Evolutionary conservation across 2,797 vertebrate species (phyloP).

Genomic region (Arnoldichthys spilopterus): DNA sequence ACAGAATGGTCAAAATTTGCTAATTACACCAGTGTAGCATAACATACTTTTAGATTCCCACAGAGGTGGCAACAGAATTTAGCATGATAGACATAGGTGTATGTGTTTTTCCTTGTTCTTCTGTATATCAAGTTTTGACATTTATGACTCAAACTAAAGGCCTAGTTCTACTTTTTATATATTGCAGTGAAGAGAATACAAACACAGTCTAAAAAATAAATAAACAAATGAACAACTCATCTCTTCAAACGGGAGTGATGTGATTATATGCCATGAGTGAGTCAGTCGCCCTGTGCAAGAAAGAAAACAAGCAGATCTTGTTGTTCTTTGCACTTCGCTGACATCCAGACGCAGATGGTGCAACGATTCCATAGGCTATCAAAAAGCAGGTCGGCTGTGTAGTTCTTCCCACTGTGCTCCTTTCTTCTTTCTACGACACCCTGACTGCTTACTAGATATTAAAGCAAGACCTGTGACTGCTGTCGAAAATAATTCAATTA

Average conservation of each 20-base stretch:
- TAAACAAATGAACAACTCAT: not conserved
- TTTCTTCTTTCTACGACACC: not conserved
- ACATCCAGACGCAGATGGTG: constrained; percentile 5
- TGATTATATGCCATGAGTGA: not conserved
- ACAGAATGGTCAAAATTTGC: too few species aligned
- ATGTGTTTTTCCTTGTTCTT: too few species aligned
- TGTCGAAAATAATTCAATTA: not conserved
- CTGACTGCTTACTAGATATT: not conserved
- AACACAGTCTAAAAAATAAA: not conserved
- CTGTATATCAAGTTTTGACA: too few species aligned
- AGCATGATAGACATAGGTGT: too few species aligned
- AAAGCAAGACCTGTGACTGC: not conserved
- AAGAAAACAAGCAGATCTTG: not conserved
- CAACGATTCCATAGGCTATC: constrained; percentile 7
- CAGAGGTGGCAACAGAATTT: too few species aligned
- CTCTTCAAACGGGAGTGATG: not conserved
- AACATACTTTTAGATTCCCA: too few species aligned
- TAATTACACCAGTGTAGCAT: too few species aligned
- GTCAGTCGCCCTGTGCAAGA: not conserved
- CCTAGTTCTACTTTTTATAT: not conserved
- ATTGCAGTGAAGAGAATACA: not conserved
- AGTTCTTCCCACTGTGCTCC: not conserved
- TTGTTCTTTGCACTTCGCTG: not conserved
- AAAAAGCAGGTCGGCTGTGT: constrained; percentile 19
- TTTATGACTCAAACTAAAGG: too few species aligned